Percentiles rank a stretch among this genome's conserved stretches.
Evolutionary conservation across 2,113 vertebrate species (phyloP).

Genomic region (Brachypteracias leptosomus): DNA sequence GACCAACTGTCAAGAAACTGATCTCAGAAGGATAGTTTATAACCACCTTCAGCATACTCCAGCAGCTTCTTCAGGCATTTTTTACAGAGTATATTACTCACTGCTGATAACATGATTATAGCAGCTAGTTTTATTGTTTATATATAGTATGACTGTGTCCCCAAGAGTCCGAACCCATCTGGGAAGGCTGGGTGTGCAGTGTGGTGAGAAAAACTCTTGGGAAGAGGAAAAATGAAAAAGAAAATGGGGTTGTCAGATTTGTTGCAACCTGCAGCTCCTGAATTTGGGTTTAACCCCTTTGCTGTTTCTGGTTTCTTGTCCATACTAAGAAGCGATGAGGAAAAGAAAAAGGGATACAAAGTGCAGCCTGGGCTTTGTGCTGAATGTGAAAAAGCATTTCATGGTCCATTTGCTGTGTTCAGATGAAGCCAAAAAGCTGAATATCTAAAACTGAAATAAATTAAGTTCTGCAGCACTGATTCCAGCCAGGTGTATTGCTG

Average conservation of each 20-base stretch:
- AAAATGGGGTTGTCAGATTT: background rate
- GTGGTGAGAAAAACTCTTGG: background rate
- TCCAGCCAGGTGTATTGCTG: background rate
- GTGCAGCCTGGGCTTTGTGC: background rate
- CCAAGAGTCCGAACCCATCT: background rate
- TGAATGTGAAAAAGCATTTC: background rate
- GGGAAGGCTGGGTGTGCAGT: background rate
- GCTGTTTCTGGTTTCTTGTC: background rate
- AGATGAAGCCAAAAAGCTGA: background rate
- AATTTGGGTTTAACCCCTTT: background rate
- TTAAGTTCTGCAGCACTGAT: background rate
- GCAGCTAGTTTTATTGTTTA: background rate
- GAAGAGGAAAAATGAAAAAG: background rate
- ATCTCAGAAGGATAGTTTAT: background rate
- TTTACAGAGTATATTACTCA: background rate
- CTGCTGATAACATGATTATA: background rate
- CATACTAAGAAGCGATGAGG: rapidly evolving
- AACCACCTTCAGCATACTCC: background rate
- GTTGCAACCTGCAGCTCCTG: background rate
- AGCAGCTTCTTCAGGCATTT: background rate
- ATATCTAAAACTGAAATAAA: background rate
- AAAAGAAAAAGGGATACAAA: background rate
- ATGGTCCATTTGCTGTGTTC: background rate
- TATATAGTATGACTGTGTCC: background rate
- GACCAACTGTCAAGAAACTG: background rate